These are phyloP conservation scores for Hirtodrosophila alboralis DNA, from an alignment of 2,888 invertebrate genomes.

Conservation along the genomic window DNA sequence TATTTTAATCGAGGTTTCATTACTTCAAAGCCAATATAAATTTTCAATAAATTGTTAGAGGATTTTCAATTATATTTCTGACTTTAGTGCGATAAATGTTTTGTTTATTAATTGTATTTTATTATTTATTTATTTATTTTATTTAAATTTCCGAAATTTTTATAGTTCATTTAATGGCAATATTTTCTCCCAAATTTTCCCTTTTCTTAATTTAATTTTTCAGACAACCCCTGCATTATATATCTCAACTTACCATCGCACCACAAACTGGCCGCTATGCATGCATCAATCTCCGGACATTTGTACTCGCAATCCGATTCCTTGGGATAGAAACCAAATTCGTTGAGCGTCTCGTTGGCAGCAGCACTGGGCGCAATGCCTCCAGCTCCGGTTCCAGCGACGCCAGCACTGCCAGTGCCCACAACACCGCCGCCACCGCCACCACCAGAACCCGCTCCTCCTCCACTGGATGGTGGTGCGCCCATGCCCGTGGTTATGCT, in stretches of 20 bases:
- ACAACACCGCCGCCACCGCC: conserved; percentile 42
- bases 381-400: conserved; percentile 50
- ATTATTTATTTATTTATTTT: too few relatives aligned
- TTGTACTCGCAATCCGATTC: conserved; percentile 86
- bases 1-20: too few relatives aligned
- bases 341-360: conserved; percentile 83
- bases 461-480: conserved; percentile 29
- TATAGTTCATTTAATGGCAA: too few relatives aligned
- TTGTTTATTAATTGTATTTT: too few relatives aligned
- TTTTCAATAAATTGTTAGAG: too few relatives aligned
- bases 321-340: conserved; percentile 84
- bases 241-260: conserved; percentile 87
- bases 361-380: conserved; percentile 44
- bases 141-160: too few relatives aligned
- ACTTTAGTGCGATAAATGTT: too few relatives aligned
- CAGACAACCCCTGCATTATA: conserved; percentile 9
- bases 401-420: conserved; percentile 45
- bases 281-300: conserved; percentile 91
- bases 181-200: too few relatives aligned
- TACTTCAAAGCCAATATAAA: too few relatives aligned
- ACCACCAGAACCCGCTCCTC: conserved; percentile 23
- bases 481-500: conserved; percentile 74
- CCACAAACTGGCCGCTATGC: conserved; percentile 90
- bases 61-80: too few relatives aligned
- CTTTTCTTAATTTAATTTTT: too few relatives aligned